Conservation (phyloP, 30 jellyfish, hydroid and myxozoan species). For the Pelagia noctiluca region DNA sequence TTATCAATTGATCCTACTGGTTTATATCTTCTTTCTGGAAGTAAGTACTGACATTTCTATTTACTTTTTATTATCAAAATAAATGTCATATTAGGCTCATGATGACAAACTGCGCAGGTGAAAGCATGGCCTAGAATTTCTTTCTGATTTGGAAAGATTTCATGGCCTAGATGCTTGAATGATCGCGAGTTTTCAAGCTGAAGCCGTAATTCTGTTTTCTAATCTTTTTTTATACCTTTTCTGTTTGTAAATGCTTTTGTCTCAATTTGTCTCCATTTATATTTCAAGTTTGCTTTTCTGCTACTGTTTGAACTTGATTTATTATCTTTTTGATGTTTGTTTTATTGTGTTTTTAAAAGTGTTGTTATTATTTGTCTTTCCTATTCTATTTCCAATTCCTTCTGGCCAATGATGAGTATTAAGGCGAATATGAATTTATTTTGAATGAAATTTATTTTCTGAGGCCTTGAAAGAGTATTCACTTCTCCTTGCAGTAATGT, state of each 20-base stretch:
- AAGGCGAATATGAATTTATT: constrained; percentile 66
- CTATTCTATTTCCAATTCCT: not conserved
- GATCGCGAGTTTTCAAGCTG: constrained; percentile 78
- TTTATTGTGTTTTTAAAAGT: not conserved
- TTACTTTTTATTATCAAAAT: not conserved
- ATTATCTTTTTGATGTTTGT: not conserved
- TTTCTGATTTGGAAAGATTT: not conserved
- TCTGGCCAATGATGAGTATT: constrained; percentile 64
- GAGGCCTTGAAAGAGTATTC: constrained; percentile 68
- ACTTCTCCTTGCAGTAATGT: too few species aligned
- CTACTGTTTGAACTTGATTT: not conserved
- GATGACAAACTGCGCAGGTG: constrained; percentile 74
- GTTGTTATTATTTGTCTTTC: not conserved
- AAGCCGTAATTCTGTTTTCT: constrained; percentile 29
- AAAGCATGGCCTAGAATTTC: constrained; percentile 17
- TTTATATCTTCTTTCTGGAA: constrained; percentile 91
- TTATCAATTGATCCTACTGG: constrained; percentile 99
- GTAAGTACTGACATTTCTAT: constrained; percentile 56
- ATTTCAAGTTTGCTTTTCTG: not conserved
- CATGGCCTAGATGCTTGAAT: not conserved
- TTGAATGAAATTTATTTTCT: constrained; percentile 31
- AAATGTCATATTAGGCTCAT: constrained; percentile 34
- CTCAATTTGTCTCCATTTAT: too few species aligned
- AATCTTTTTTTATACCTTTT: not conserved
- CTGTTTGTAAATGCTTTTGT: not conserved